phyloP scores from a whole-genome alignment of 2,113 vertebrate species.

The Calyptomena viridis region DNA sequence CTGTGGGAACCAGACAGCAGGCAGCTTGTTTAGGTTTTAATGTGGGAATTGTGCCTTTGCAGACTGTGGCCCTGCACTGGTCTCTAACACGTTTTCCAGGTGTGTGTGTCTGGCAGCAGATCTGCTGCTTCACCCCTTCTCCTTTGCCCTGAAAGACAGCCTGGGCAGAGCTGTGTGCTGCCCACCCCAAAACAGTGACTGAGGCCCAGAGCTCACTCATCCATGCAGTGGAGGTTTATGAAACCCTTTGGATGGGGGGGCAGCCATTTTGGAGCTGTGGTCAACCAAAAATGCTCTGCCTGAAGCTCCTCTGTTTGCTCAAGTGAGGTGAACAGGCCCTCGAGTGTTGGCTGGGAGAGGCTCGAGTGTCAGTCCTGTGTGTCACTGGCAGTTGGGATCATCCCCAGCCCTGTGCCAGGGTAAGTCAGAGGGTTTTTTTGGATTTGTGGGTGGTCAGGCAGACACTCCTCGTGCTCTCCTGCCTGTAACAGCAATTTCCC shows the following conservation, averaged over 20 bases:
- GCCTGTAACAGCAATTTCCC: neutral
- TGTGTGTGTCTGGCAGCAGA: neutral
- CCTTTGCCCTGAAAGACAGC: neutral
- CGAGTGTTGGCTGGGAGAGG: neutral
- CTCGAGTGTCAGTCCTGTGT: neutral
- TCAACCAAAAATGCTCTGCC: neutral
- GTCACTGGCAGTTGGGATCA: neutral
- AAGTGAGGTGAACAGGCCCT: neutral
- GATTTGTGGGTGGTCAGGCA: neutral
- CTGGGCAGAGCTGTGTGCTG: neutral
- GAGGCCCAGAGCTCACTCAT: fast-evolving
- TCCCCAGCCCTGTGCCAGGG: neutral
- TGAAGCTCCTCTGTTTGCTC: neutral
- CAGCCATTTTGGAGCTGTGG: neutral
- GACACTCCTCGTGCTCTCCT: neutral
- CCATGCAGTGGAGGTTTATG: fast-evolving
- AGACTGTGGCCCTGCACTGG: fast-evolving
- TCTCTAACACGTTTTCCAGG: fast-evolving
- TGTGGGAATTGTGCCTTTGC: neutral
- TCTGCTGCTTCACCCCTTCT: neutral
- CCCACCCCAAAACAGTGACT: neutral
- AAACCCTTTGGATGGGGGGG: neutral
- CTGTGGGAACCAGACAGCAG: neutral
- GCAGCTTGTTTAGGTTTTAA: neutral
- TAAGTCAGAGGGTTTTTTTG: neutral